Percentiles rank a stretch among this genome's conserved stretches.
Evolutionary conservation across 2,797 vertebrate genomes (phyloP).

Genomic region (Acomys russatus): DNA sequence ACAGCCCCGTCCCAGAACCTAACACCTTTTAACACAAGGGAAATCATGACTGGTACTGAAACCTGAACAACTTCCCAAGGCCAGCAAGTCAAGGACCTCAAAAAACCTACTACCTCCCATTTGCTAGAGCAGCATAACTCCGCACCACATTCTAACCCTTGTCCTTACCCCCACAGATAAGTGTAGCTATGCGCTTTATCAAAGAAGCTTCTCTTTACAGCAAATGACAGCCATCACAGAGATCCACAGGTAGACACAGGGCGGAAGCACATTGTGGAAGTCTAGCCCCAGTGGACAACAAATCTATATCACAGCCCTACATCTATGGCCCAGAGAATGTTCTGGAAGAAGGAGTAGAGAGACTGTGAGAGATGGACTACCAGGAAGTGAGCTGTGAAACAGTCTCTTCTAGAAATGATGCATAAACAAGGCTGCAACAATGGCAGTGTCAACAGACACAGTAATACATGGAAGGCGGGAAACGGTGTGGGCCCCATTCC

Average conservation of each 20-base stretch:
- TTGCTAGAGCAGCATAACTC: not conserved
- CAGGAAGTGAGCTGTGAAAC: not conserved
- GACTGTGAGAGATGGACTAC: not conserved
- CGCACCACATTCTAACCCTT: not conserved
- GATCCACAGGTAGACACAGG: not conserved
- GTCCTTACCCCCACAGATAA: too few species aligned
- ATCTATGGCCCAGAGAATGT: not conserved
- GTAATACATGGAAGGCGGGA: not conserved
- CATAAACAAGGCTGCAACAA: not conserved
- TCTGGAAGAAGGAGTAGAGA: not conserved
- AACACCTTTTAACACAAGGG: not conserved
- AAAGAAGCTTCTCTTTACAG: not conserved
- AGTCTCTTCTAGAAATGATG: not conserved
- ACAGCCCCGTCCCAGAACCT: not conserved
- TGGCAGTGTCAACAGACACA: not conserved
- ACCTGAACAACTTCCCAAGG: not conserved
- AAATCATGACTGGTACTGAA: not conserved
- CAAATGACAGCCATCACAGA: not conserved
- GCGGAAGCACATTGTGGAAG: not conserved
- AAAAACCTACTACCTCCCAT: not conserved
- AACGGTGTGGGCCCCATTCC: too few species aligned
- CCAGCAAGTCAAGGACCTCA: not conserved
- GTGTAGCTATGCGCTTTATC: not conserved
- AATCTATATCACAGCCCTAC: not conserved
- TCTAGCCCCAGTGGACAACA: not conserved